Percentiles rank a stretch among this genome's conserved stretches.
These are phyloP conservation scores for Stratiomys singularior DNA, from an alignment of 2,888 invertebrate species.

Conservation along the genomic window DNA sequence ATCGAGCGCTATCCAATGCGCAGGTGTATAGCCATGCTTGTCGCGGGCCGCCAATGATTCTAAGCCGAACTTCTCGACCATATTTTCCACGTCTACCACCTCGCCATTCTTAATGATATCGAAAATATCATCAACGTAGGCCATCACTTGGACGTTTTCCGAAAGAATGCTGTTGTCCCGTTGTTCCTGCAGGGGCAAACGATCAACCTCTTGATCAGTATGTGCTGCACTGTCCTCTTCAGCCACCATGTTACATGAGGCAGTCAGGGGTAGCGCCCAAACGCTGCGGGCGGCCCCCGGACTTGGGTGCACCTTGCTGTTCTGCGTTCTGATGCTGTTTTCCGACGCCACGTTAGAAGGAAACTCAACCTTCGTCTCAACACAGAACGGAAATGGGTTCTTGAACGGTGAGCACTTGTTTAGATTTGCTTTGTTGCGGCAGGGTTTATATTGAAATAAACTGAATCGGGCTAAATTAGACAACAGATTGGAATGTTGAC, in stretches of 20 bases:
- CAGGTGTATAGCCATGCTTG: constrained; percentile 92
- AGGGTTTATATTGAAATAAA: no score
- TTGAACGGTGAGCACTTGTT: no score
- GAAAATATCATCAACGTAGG: constrained; percentile 75
- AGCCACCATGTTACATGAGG: constrained; percentile 81
- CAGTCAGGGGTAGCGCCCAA: constrained; percentile 85
- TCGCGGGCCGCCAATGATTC: constrained; percentile 83
- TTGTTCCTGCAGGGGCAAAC: constrained; percentile 64
- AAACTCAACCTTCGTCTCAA: background rate
- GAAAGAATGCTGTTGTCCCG: constrained; percentile 65
- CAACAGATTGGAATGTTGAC: no score
- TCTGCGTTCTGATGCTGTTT: constrained; percentile 65
- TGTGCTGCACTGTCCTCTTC: constrained; percentile 71
- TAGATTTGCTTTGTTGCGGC: no score
- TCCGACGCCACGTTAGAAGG: constrained; percentile 64
- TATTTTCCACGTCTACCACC: constrained; percentile 82
- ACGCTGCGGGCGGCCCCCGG: constrained; percentile 91
- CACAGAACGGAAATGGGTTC: no score
- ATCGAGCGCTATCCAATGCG: constrained; percentile 86
- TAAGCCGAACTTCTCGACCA: constrained; percentile 83
- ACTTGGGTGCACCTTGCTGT: constrained; percentile 78
- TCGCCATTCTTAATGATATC: constrained; percentile 88
- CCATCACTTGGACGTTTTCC: constrained; percentile 59
- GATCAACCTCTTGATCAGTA: constrained; percentile 63
- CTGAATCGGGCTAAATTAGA: no score